Conservation (phyloP, 2,797 vertebrate species). For the Adelosebastes latens region DNA sequence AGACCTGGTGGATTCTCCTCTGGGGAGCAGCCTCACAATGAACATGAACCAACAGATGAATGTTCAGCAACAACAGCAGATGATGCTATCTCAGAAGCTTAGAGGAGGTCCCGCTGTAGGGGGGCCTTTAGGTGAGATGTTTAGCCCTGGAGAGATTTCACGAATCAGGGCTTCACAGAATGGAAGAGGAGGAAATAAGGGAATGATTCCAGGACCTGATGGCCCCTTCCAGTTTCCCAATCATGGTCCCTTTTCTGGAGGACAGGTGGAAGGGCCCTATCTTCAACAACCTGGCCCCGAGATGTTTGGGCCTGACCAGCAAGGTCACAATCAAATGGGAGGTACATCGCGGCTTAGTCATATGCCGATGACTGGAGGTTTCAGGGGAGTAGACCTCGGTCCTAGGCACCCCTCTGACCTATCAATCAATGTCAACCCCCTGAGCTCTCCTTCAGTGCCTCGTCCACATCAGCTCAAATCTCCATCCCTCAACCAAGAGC, state of each 20-base stretch:
- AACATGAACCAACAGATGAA: constrained; percentile 93
- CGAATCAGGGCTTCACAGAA: constrained; percentile 85
- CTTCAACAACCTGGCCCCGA: constrained; percentile 87
- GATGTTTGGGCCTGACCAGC: constrained; percentile 89
- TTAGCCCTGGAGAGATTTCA: constrained; percentile 88
- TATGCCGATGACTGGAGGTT: constrained; percentile 86
- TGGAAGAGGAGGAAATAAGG: constrained; percentile 85
- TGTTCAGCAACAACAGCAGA: constrained; percentile 90
- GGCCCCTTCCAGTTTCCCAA: constrained; percentile 84
- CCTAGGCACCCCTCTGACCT: constrained; percentile 90
- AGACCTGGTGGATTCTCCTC: constrained; percentile 89
- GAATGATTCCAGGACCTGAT: constrained; percentile 84
- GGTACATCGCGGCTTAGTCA: constrained; percentile 91
- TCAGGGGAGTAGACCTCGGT: constrained; percentile 83
- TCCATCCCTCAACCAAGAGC: constrained; percentile 91
- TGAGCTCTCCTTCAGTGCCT: constrained; percentile 89
- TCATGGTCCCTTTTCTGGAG: constrained; percentile 88
- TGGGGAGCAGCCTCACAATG: constrained; percentile 88
- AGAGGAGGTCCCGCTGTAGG: constrained; percentile 82
- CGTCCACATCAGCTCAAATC: constrained; percentile 91
- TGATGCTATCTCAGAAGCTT: constrained; percentile 91
- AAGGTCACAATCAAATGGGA: constrained; percentile 83
- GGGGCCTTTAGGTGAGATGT: constrained; percentile 78
- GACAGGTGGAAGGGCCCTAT: constrained; percentile 85
- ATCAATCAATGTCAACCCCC: constrained; percentile 88